A percentile compares a stretch with the other conserved stretches of the same genome.
Conservation (phyloP, 2,888 invertebrate species). For the Agrochola lychnidis region DNA sequence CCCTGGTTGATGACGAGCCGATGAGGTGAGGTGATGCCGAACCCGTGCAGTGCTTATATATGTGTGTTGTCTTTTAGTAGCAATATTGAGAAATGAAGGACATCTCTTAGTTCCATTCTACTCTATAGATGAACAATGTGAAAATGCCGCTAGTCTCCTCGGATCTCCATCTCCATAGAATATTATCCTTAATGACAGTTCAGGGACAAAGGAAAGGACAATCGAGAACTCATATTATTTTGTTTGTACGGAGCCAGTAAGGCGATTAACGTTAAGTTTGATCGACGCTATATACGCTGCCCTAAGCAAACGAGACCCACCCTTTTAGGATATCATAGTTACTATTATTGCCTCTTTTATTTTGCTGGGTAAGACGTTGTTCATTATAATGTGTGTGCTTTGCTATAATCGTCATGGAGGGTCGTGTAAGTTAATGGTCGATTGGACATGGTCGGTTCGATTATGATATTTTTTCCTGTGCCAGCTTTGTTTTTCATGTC, state of each 20-base stretch:
- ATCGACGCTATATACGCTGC: slow-evolving; percentile 65
- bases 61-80: neutral
- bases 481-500: slow-evolving; percentile 23
- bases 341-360: slow-evolving; percentile 67
- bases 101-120: neutral
- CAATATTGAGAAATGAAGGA: neutral
- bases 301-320: slow-evolving; percentile 69
- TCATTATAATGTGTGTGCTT: slow-evolving; percentile 64
- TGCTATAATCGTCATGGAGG: slow-evolving; percentile 55
- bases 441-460: slow-evolving; percentile 31
- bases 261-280: slow-evolving; percentile 73
- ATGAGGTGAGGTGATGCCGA: neutral
- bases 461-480: slow-evolving; percentile 44
- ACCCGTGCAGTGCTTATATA: neutral
- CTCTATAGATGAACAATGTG: neutral
- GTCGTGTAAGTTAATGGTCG: slow-evolving; percentile 54
- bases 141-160: slow-evolving; percentile 1
- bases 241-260: slow-evolving; percentile 56
- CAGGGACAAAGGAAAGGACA: slow-evolving; percentile 31
- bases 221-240: slow-evolving; percentile 54
- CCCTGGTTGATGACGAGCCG: neutral
- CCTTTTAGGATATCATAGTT: slow-evolving; percentile 65
- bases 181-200: slow-evolving; percentile 46
- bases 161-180: slow-evolving; percentile 14
- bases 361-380: slow-evolving; percentile 66